Evolutionary conservation across 2,113 vertebrate species (phyloP).

Genomic region (Capricornis sumatraensis): DNA sequence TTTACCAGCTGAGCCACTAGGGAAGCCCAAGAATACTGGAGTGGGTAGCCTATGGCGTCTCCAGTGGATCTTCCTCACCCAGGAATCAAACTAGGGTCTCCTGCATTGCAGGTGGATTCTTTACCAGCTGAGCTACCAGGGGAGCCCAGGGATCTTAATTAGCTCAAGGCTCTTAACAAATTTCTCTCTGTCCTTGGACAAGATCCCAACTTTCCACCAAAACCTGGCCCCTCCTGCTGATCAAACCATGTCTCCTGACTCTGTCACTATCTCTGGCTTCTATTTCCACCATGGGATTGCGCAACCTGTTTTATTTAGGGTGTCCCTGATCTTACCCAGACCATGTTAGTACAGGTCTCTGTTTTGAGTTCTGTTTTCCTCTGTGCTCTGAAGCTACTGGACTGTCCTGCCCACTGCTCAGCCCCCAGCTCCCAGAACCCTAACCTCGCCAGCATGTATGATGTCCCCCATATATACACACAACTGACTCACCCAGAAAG

Average conservation of each 20-base stretch:
- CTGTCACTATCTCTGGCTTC: background rate
- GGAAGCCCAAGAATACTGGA: background rate
- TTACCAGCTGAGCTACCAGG: background rate
- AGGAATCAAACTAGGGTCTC: background rate
- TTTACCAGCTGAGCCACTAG: background rate
- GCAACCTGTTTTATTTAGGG: background rate
- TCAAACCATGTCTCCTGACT: background rate
- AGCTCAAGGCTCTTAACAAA: background rate
- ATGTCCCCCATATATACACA: background rate
- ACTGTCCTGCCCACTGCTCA: background rate
- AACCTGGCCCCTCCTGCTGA: background rate
- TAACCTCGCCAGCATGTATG: background rate
- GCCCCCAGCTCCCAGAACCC: background rate
- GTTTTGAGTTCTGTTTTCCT: background rate
- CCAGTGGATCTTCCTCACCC: rapidly evolving
- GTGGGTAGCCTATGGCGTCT: background rate
- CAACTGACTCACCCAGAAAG: background rate
- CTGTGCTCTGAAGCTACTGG: background rate
- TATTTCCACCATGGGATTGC: background rate
- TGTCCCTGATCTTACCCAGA: background rate
- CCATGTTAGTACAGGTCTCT: background rate
- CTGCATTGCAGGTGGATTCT: background rate
- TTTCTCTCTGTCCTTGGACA: background rate
- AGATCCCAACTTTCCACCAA: background rate
- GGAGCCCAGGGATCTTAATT: background rate